Evolutionary conservation across 2,888 invertebrate species (phyloP).

Genomic region (Sarcophaga caerulescens): DNA sequence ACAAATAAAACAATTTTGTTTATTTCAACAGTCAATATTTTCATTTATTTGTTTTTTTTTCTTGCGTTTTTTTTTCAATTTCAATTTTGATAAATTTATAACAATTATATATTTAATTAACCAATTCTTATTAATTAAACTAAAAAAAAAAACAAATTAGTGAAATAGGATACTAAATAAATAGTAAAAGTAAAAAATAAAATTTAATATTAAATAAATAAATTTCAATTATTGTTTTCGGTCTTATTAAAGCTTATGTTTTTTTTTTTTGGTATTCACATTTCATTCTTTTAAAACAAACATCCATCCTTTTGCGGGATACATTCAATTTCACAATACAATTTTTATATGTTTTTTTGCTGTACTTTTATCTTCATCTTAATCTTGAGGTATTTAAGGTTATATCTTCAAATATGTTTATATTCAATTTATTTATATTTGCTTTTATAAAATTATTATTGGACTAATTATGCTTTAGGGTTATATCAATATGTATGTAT

Average conservation of each 20-base stretch:
- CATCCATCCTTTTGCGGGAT: constrained; percentile 21
- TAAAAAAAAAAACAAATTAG: constrained; percentile 32
- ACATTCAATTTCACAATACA: neutral
- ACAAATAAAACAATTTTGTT: constrained; percentile 67
- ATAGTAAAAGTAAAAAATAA: constrained; percentile 27
- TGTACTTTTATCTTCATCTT: constrained; percentile 2
- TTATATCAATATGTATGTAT: constrained; percentile 1
- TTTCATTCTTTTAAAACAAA: constrained; percentile 44
- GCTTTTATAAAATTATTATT: constrained; percentile 33
- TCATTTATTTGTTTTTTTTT: constrained; percentile 66
- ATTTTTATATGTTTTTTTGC: neutral
- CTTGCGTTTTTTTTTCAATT: constrained; percentile 17
- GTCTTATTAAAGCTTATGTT: constrained; percentile 39
- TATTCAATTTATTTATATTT: constrained; percentile 51
- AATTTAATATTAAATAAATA: constrained; percentile 24
- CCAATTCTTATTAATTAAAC: constrained; percentile 65
- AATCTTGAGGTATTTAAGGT: constrained; percentile 65
- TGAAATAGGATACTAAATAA: neutral
- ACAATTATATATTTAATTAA: constrained; percentile 58
- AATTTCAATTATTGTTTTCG: constrained; percentile 31
- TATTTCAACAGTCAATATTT: constrained; percentile 63
- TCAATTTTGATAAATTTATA: constrained; percentile 59
- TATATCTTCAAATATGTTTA: constrained; percentile 66
- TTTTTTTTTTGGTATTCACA: constrained; percentile 14
- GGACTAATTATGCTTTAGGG: constrained; percentile 24